Conservation (phyloP, 2,888 invertebrate species). For the Sicus ferrugineus region DNA sequence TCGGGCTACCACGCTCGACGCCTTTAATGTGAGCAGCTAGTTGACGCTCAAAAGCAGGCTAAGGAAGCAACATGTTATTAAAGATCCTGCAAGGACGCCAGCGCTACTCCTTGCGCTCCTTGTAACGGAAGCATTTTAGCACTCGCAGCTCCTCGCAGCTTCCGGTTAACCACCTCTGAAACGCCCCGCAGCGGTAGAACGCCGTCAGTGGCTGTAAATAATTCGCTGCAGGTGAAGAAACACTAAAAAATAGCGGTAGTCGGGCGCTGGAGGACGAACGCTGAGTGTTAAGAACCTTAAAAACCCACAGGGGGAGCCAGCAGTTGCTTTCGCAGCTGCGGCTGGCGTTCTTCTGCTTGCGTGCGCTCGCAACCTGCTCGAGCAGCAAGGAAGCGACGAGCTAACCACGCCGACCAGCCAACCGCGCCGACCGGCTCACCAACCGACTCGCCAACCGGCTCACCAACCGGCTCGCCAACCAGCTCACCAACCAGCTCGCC, state of each 20-base stretch:
- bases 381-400: too few relatives aligned
- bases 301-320: constrained; percentile 12
- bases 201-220: constrained; percentile 53
- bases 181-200: constrained; percentile 49
- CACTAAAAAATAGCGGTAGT: constrained; percentile 15
- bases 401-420: too few relatives aligned
- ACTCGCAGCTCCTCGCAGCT: constrained; percentile 30
- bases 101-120: not conserved
- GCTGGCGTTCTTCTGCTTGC: not conserved
- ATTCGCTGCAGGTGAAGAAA: constrained; percentile 54
- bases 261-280: not conserved
- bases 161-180: constrained; percentile 42
- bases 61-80: not conserved
- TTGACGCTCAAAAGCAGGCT: not conserved
- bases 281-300: too few relatives aligned
- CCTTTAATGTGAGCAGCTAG: not conserved
- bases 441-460: too few relatives aligned
- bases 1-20: not conserved
- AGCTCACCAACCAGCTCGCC: too few relatives aligned
- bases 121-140: constrained; percentile 15
- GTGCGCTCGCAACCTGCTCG: too few relatives aligned
- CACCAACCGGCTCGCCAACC: too few relatives aligned
- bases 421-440: too few relatives aligned
- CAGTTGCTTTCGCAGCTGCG: constrained; percentile 6
- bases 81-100: not conserved